Base-by-base conservation (phyloP, 2,888 invertebrate species). In the Yponomeuta sedellus region DNA sequence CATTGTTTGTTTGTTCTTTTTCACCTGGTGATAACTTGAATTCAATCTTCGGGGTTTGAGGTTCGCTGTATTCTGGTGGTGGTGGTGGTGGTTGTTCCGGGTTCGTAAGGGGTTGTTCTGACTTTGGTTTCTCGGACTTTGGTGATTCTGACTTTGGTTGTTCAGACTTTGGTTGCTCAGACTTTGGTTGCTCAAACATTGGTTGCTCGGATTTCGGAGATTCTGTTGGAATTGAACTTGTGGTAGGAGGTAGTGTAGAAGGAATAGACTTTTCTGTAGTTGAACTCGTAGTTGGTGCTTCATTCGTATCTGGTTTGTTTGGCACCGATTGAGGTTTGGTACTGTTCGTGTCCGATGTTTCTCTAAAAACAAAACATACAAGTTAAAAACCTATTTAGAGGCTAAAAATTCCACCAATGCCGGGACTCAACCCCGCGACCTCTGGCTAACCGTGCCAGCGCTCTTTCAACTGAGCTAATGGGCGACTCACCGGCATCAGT, bases 1-100 rank as follows among this genome's bases (percentile, higher is more conserved):
- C 66, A 12, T 61, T 64, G 62, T 61, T 22, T 20, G 20, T 44
- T 64, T 59, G 56, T 64, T 64, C 64, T 39, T 52, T 66, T 16
- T 52, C 44, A 52, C n/a, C 5, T 59, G 59, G 4, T 59, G 10
- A 12, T 61, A 25, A 12, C 28, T 16, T 28, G 4, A 28, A 11
- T 6, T 61, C 28, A 10, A 28, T 61, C 0, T 34, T 28, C 34
- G 61, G 61, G n/a, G 12, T 58, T 58, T 58, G 16, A 0, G 16
- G 11, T 28, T 61, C 61, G 1, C 34, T 61, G 19, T 16, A n/a
- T n/a, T 34, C 28, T 34, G 28, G 28, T 61, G 34, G 22, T n/a
- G 28, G 28, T 61, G 34, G 22, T n/a, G 3, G 11, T 2, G 25
- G 22, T 25, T 59, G 20, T 59, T 20, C 16, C 2, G 44, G 44